Percentiles rank a stretch among this genome's conserved stretches.
phyloP scores from a whole-genome alignment of 2,888 invertebrate species.

The Mythimna ferrago region DNA sequence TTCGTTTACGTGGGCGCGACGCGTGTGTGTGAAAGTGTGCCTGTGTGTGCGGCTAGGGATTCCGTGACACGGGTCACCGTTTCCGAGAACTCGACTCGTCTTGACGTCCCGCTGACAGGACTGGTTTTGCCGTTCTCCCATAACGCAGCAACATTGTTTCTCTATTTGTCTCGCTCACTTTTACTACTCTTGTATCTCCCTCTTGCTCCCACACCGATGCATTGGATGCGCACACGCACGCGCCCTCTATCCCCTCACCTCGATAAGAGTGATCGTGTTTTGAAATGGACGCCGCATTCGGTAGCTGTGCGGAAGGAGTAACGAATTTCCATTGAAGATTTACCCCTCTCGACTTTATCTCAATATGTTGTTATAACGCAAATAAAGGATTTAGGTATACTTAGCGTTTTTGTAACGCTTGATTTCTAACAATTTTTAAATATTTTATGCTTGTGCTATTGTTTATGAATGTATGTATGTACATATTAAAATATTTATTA shows the following conservation, averaged over 20 bases:
- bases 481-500: conserved; percentile 27
- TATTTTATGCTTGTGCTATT: conserved; percentile 8
- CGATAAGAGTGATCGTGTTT: conserved; percentile 87
- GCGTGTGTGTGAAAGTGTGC: conserved; percentile 66
- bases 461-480: conserved; percentile 12
- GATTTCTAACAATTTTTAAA: conserved; percentile 7
- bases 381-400: conserved; percentile 17
- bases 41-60: conserved; percentile 86
- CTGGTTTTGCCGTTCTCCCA: conserved; percentile 88
- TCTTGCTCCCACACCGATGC: conserved; percentile 77
- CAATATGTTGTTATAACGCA: conserved; percentile 42
- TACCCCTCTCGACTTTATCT: conserved; percentile 55
- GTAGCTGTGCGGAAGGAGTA: conserved; percentile 84
- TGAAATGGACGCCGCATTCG: conserved; percentile 86
- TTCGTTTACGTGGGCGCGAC: conserved; percentile 66
- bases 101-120: conserved; percentile 90
- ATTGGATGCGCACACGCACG: conserved; percentile 88
- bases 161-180: conserved; percentile 77
- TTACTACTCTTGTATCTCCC: conserved; percentile 56
- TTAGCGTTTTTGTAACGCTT: conserved; percentile 10
- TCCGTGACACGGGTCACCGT: conserved; percentile 91
- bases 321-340: conserved; percentile 84
- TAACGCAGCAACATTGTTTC: conserved; percentile 85
- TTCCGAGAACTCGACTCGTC: conserved; percentile 89
- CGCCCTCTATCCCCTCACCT: conserved; percentile 85